Conservation (phyloP, 53 echinoderm and acorn worm species). For the Zoroaster sp. region DNA sequence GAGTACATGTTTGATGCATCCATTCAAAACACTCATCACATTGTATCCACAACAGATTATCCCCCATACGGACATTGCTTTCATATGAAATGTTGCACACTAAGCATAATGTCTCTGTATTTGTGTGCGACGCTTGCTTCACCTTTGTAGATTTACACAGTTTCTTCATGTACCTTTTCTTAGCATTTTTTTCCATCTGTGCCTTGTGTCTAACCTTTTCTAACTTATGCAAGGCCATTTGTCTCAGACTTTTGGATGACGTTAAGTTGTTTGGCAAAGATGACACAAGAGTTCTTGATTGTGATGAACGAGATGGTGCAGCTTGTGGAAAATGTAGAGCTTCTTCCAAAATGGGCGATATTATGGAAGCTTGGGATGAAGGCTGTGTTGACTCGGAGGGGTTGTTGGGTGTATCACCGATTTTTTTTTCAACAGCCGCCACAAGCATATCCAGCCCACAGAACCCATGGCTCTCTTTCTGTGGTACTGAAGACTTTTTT, state of each 20-base stretch:
- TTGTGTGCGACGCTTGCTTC: no score
- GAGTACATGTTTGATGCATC: not conserved
- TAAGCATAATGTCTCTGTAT: not conserved
- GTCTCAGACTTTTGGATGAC: not conserved
- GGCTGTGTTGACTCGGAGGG: not conserved
- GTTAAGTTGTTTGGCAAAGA: not conserved
- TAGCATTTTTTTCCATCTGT: not conserved
- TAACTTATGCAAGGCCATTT: constrained; percentile 2
- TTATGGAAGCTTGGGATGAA: not conserved
- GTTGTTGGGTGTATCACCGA: not conserved
- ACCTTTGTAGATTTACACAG: not conserved
- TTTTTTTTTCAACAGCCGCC: not conserved
- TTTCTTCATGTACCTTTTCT: not conserved
- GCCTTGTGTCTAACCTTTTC: not conserved
- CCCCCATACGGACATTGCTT: not conserved
- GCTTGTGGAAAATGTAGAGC: not conserved
- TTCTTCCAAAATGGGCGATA: not conserved
- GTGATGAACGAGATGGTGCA: not conserved
- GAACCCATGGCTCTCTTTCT: not conserved
- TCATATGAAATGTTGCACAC: not conserved
- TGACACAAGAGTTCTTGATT: not conserved
- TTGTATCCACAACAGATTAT: not conserved
- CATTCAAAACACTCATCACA: not conserved
- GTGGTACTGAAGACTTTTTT: not conserved
- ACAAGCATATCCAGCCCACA: not conserved